Evolutionary conservation across 30 jellyfish, hydroid and myxozoan species (phyloP).

Genomic region (Cassiopea xamachana): DNA sequence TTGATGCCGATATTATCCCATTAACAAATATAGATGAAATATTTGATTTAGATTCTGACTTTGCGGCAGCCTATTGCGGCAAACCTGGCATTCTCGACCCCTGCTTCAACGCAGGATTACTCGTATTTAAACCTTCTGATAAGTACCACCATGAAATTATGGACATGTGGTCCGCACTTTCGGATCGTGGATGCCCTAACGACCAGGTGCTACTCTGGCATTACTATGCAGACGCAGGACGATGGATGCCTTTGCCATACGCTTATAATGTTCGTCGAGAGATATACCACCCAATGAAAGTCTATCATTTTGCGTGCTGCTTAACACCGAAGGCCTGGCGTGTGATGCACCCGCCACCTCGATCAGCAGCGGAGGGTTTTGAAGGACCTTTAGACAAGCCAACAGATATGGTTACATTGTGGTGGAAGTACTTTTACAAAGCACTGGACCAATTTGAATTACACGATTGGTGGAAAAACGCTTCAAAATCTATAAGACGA

Average conservation of each 20-base stretch:
- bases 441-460: slow-evolving; percentile 80
- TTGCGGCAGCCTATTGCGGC: slow-evolving; percentile 95
- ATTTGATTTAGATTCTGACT: slow-evolving; percentile 87
- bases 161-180: slow-evolving; percentile 93
- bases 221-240: slow-evolving; percentile 91
- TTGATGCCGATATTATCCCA: slow-evolving; percentile 96
- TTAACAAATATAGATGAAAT: slow-evolving; percentile 83
- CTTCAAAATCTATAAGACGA: slow-evolving; percentile 35
- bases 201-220: slow-evolving; percentile 98
- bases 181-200: slow-evolving; percentile 87
- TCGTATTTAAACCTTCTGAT: slow-evolving; percentile 80
- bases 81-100: slow-evolving; percentile 98
- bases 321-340: slow-evolving; percentile 97
- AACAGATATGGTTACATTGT: slow-evolving; percentile 74
- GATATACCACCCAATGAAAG: slow-evolving; percentile 94
- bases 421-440: slow-evolving; percentile 92
- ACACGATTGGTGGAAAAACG: slow-evolving; percentile 83
- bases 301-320: slow-evolving; percentile 98
- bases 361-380: slow-evolving; percentile 32
- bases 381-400: slow-evolving; percentile 90
- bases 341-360: slow-evolving; percentile 65
- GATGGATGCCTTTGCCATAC: slow-evolving; percentile 95
- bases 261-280: slow-evolving; percentile 95
- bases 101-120: slow-evolving; percentile 96
- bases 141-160: slow-evolving; percentile 72